These are phyloP conservation scores for Megalurothrips usitatus DNA, from an alignment of 2,888 invertebrate genomes.

Conservation along the genomic window DNA sequence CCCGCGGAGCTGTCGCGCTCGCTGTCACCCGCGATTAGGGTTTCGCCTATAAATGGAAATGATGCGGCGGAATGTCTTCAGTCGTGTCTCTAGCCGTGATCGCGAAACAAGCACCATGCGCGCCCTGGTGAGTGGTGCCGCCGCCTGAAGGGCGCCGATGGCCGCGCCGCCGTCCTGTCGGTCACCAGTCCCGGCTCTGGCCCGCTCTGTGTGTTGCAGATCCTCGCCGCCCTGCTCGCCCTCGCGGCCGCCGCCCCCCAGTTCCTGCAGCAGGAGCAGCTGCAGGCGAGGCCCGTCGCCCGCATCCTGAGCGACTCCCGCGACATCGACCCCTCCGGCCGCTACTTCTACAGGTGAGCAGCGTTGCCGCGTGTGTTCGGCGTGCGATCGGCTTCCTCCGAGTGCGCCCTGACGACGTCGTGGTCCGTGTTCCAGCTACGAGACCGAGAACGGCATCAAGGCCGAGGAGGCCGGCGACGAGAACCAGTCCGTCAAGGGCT, in stretches of 20 bases:
- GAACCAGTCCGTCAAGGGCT: neutral
- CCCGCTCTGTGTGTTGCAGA: neutral
- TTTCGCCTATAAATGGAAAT: no score
- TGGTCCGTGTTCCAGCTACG: neutral
- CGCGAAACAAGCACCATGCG: constrained; percentile 4
- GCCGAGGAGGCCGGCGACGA: neutral
- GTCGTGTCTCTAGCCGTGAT: neutral
- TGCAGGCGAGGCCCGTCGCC: neutral
- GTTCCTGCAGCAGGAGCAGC: constrained; percentile 4
- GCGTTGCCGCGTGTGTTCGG: neutral
- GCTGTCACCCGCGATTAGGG: no score
- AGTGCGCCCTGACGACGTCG: neutral
- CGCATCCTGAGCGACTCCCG: constrained; percentile 17
- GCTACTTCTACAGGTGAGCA: neutral
- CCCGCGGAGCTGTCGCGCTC: no score
- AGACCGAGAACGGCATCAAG: constrained; percentile 14
- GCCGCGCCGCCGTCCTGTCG: no score
- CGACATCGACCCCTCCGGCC: constrained; percentile 3
- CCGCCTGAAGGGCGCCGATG: no score
- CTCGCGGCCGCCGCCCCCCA: constrained; percentile 7
- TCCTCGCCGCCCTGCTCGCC: neutral
- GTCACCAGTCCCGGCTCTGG: no score
- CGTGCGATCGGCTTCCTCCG: neutral
- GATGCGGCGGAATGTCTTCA: neutral
- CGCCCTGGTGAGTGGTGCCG: neutral